These are phyloP conservation scores for Hyposmocoma kahamanoa DNA, from an alignment of 1,140 invertebrate species.

Conservation along the genomic window DNA sequence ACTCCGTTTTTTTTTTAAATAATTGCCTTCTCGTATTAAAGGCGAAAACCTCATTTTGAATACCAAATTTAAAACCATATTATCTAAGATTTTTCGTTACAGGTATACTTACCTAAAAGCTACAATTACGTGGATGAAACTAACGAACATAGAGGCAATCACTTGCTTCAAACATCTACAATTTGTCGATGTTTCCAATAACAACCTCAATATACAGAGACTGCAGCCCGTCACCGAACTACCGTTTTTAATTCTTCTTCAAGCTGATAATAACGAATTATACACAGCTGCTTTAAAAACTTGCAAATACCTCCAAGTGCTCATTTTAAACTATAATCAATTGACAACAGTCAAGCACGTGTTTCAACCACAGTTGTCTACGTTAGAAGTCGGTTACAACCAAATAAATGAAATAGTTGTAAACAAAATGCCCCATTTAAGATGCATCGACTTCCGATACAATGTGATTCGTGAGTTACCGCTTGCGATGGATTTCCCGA, in stretches of 20 bases:
- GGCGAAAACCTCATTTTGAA: no score
- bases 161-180: constrained; percentile 69
- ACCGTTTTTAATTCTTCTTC: constrained; percentile 69
- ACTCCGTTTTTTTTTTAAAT: no score
- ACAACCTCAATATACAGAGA: constrained; percentile 58
- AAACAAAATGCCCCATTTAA: constrained; percentile 51
- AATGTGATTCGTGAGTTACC: constrained; percentile 68
- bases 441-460: constrained; percentile 66
- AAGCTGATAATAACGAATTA: constrained; percentile 68
- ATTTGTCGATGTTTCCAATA: constrained; percentile 73
- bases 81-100: no score
- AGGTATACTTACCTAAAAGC: constrained; percentile 68
- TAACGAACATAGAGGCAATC: constrained; percentile 68
- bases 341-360: constrained; percentile 65
- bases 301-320: constrained; percentile 73
- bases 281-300: constrained; percentile 57
- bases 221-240: constrained; percentile 64
- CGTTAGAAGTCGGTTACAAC: constrained; percentile 71
- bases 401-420: constrained; percentile 48
- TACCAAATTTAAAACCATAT: no score
- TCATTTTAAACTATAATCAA: constrained; percentile 69
- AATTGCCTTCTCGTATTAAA: no score
- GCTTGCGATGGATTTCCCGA: constrained; percentile 50
- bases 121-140: constrained; percentile 47
- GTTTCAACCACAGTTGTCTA: constrained; percentile 68